Evolutionary conservation across 1,140 invertebrate species (phyloP).

Genomic region (Zaprionus camerounensis): DNA sequence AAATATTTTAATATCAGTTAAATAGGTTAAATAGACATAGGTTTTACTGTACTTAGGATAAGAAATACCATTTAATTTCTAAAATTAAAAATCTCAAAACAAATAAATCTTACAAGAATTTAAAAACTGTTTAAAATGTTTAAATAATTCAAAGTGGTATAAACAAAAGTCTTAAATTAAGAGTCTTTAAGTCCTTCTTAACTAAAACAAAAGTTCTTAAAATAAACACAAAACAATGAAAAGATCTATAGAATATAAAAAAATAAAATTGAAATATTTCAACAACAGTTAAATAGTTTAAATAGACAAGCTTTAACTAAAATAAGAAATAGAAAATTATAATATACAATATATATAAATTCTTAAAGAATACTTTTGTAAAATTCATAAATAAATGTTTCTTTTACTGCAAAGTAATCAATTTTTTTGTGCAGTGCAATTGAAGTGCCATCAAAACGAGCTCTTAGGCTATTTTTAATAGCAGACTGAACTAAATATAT

Average conservation of each 20-base stretch:
- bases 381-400: too few relatives aligned
- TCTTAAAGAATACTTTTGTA: too few relatives aligned
- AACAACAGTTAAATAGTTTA: too few relatives aligned
- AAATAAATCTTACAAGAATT: background rate
- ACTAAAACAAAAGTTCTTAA: too few relatives aligned
- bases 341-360: too few relatives aligned
- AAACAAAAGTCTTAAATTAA: background rate
- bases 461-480: slow-evolving; percentile 53
- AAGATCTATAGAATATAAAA: too few relatives aligned
- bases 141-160: background rate
- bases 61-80: background rate
- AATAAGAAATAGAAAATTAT: too few relatives aligned
- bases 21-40: background rate
- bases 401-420: background rate
- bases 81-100: too few relatives aligned
- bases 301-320: too few relatives aligned
- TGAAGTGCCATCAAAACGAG: background rate
- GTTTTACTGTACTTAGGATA: background rate
- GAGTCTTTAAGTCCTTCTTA: too few relatives aligned
- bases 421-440: background rate
- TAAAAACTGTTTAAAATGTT: background rate
- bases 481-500: slow-evolving; percentile 46
- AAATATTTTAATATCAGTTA: background rate
- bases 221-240: too few relatives aligned
- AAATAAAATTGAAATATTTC: too few relatives aligned